Evolutionary conservation across 2,797 vertebrate species (phyloP).

Genomic region (Rallus crepitans): DNA sequence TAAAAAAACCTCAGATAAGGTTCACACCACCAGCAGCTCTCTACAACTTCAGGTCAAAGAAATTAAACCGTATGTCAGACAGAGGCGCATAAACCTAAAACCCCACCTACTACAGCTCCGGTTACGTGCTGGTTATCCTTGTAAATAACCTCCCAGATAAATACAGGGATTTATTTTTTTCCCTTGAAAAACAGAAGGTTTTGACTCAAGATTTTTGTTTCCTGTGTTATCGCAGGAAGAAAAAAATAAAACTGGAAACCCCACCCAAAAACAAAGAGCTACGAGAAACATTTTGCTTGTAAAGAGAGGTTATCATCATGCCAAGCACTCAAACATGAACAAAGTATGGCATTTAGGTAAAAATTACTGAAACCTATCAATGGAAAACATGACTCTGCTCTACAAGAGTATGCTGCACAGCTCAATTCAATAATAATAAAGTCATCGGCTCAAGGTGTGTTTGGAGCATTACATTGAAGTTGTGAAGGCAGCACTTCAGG

Average conservation of each 20-base stretch:
- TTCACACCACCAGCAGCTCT: background rate
- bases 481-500: background rate
- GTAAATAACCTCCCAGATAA: background rate
- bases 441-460: background rate
- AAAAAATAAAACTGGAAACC: background rate
- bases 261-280: background rate
- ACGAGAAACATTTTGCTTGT: background rate
- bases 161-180: background rate
- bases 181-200: background rate
- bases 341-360: background rate
- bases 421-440: background rate
- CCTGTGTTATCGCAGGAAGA: background rate
- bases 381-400: background rate
- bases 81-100: background rate
- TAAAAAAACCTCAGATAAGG: background rate
- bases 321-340: background rate
- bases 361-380: background rate
- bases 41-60: background rate
- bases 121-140: background rate
- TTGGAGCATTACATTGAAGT: background rate
- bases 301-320: background rate
- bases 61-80: background rate
- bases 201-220: background rate
- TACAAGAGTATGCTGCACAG: background rate
- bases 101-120: background rate